Percentiles rank a stretch among this genome's conserved stretches.
phyloP scores from a whole-genome alignment of 2,888 invertebrate genomes.

The Aricia artaxerxes region DNA sequence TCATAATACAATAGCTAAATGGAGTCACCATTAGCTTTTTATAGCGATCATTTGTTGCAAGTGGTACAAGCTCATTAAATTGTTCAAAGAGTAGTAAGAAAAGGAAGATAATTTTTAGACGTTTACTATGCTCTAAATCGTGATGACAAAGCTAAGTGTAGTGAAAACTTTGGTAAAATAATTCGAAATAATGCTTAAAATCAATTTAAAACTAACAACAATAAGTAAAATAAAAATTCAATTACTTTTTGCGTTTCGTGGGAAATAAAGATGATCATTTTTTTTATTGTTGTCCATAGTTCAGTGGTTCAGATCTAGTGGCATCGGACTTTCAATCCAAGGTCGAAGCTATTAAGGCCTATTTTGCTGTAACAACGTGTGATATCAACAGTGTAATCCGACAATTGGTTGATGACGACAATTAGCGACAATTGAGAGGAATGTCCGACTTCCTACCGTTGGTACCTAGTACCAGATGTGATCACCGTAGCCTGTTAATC shows the following conservation, averaged over 20 bases:
- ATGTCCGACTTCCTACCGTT: constrained; percentile 65
- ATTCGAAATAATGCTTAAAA: background rate
- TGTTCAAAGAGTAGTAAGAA: background rate
- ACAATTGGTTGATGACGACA: constrained; percentile 77
- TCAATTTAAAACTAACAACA: background rate
- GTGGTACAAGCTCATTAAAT: background rate
- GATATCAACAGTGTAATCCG: constrained; percentile 71
- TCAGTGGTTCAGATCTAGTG: background rate
- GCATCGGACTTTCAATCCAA: background rate
- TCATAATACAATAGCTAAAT: background rate
- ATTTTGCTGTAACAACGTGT: constrained; percentile 56
- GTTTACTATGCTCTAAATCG: no score
- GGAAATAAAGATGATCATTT: constrained; percentile 10
- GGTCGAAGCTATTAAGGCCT: constrained; percentile 42
- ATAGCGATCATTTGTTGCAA: background rate
- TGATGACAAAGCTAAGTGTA: background rate
- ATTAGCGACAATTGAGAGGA: constrained; percentile 77
- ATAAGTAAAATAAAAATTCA: background rate
- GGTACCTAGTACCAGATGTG: background rate
- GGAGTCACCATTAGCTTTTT: background rate
- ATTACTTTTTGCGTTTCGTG: constrained; percentile 23
- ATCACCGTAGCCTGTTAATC: background rate
- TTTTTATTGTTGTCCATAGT: constrained; percentile 16
- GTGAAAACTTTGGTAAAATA: background rate
- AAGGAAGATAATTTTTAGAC: background rate